Percentiles rank a stretch among this genome's conserved stretches.
These are phyloP conservation scores for Pocillopora verrucosa DNA, from an alignment of 64 coral and sea anemone species.

Conservation along the genomic window DNA sequence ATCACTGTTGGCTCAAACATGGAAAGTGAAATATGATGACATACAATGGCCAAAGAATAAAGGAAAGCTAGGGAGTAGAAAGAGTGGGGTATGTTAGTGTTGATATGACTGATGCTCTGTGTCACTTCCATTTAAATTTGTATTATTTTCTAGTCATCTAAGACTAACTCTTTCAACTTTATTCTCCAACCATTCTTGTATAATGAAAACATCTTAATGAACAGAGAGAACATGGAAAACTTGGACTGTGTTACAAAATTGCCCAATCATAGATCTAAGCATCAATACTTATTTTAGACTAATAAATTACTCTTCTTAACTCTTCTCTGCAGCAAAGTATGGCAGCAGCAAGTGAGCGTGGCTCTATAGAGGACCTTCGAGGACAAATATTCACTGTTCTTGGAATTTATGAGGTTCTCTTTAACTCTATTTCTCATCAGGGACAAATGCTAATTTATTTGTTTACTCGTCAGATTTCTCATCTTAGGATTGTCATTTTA, in stretches of 20 bases:
- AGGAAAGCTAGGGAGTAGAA: slow-evolving; percentile 69
- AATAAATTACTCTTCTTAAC: background rate
- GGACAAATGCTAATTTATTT: no score
- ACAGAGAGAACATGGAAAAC: background rate
- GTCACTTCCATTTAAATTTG: background rate
- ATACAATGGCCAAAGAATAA: slow-evolving; percentile 78
- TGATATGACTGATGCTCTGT: background rate
- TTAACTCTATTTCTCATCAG: no score
- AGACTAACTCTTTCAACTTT: no score
- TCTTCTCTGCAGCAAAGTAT: slow-evolving; percentile 33
- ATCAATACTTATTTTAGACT: background rate
- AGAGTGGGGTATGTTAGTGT: slow-evolving; percentile 66
- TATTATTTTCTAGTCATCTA: no score
- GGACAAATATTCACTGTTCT: slow-evolving; percentile 87
- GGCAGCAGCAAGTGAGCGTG: slow-evolving; percentile 55
- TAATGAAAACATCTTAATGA: background rate
- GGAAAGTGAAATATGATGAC: slow-evolving; percentile 83
- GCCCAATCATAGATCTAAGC: background rate
- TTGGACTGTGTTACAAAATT: no score
- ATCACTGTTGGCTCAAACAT: slow-evolving; percentile 62
- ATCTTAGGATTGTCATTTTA: no score
- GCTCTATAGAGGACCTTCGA: slow-evolving; percentile 54
- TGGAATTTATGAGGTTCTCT: slow-evolving; percentile 72
- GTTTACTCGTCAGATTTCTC: no score
- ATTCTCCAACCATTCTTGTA: no score